phyloP scores from a whole-genome alignment of 2,888 invertebrate genomes.

The Furcula furcula region DNA sequence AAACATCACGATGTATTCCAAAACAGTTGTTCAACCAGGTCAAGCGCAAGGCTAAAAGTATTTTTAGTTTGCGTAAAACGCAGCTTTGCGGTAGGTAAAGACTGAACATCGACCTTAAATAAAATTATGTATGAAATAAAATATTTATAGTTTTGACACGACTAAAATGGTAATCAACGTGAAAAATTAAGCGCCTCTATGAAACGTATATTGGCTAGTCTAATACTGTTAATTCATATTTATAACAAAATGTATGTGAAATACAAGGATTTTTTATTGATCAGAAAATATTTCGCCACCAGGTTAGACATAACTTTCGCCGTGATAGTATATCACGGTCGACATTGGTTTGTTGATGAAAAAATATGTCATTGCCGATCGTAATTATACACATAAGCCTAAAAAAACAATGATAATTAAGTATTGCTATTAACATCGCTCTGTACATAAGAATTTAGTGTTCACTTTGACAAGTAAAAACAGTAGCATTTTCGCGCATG shows the following conservation, averaged over 20 bases:
- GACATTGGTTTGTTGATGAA: not conserved
- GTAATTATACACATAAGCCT: not conserved
- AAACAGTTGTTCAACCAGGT: conserved; percentile 32
- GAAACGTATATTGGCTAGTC: not conserved
- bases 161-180: not conserved
- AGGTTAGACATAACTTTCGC: conserved; percentile 9
- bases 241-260: conserved; percentile 1
- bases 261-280: conserved; percentile 1
- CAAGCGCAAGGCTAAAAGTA: conserved; percentile 54
- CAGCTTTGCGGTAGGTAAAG: conserved; percentile 18
- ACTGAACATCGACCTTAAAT: conserved; percentile 5
- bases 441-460: not conserved
- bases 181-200: not conserved
- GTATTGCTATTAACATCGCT: not conserved
- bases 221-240: conserved; percentile 1
- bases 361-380: not conserved
- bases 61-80: conserved; percentile 37
- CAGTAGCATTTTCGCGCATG: not conserved
- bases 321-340: not conserved
- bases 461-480: conserved; percentile 19
- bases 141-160: not conserved
- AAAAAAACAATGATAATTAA: not conserved
- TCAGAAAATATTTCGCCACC: conserved; percentile 6
- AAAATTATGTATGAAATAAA: not conserved
- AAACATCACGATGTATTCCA: conserved; percentile 10